Percentiles rank a stretch among this genome's conserved stretches.
Evolutionary conservation across 2,113 vertebrate genomes (phyloP).

Genomic region (Desmodus rotundus): DNA sequence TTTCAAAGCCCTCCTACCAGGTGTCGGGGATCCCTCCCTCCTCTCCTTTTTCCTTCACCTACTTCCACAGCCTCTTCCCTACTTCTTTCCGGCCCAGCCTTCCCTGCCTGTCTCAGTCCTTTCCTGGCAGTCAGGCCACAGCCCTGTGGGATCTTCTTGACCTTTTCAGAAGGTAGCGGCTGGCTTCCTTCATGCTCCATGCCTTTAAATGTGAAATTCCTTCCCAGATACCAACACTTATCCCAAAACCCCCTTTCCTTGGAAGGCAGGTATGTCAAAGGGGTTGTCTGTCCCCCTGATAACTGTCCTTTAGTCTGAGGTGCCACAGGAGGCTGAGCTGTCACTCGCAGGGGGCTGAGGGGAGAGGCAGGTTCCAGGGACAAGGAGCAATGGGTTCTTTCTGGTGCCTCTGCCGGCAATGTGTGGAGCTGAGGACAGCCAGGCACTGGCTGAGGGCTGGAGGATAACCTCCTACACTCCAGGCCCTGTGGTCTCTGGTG

Average conservation of each 20-base stretch:
- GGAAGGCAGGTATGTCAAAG: not conserved
- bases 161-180: not conserved
- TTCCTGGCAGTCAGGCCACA: not conserved
- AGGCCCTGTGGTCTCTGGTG: not conserved
- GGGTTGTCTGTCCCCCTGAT: no score
- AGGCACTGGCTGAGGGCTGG: not conserved
- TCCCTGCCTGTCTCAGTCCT: not conserved
- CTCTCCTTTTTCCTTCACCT: not conserved
- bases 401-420: not conserved
- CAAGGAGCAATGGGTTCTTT: not conserved
- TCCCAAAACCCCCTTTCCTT: not conserved
- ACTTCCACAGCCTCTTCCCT: not conserved
- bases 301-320: not conserved
- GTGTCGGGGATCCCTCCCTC: not conserved
- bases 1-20: not conserved
- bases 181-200: not conserved
- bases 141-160: not conserved
- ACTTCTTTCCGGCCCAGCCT: not conserved
- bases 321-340: not conserved
- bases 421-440: not conserved
- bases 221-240: not conserved
- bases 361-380: not conserved
- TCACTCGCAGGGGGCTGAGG: not conserved
- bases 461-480: not conserved
- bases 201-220: not conserved